Evolutionary conservation across 1,140 invertebrate genomes (phyloP), one percentile per base, ranked within the genome.

Genomic region (Zaprionus nigranus): DNA sequence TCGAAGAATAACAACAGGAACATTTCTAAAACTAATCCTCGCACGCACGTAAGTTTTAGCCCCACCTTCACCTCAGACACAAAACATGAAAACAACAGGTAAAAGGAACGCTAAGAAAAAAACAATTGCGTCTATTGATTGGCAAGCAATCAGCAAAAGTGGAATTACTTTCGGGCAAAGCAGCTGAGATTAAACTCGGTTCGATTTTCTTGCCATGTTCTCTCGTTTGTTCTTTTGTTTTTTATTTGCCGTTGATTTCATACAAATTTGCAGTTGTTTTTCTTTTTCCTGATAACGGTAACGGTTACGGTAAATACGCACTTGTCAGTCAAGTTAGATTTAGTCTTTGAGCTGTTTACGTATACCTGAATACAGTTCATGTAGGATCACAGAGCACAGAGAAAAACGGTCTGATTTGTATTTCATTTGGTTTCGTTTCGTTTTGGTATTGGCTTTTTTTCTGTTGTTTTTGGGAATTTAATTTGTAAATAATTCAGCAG

Each of bases 401-500:
- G 22, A 38, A 58, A 60, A 68, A 68, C 54, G 64, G 54, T 46
- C 54, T 13, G 40, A 26, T 54, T 28, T 54, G n/a, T 11, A n/a
- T 28, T 58, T 34, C 30, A 34, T 34, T 67, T 64, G n/a, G 40
- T 30, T 56, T 15, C 15, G 40, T 30, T 56, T 15, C 15, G 17
- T 51, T 58, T 34, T 40, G 38, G 0, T 67, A 51, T 34, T 30
- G 28, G 2, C 1, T 24, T 40, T 2, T 58, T 22, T 58, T 20
- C 36, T 40, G 20, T 67, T 15, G 28, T 28, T n/a, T 12, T 34
- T 20, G 12, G 56, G 46, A 60, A 57, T 56, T 58, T 38, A 73
- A 64, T 70, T 56, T 70, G 57, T 74, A 69, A 81, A 78, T 78
- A 74, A 74, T 84, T 70, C 71, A 84, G 46, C 71, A 60, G 56